Percentiles rank a stretch among this genome's conserved stretches.
Conservation (phyloP, 2,888 invertebrate species). For the Ethmia dodecea region DNA sequence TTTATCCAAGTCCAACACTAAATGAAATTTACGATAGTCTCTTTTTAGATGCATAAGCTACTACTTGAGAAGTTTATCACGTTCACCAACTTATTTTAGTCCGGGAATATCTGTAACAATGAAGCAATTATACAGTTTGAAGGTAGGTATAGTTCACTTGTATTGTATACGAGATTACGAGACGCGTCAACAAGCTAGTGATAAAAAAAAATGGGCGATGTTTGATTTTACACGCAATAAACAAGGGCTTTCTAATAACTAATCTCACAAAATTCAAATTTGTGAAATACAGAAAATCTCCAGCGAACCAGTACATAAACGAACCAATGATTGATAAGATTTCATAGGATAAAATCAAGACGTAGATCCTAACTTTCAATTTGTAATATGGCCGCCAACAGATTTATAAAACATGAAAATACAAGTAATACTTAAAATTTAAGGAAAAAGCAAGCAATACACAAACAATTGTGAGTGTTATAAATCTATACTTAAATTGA, state of each 20-base stretch:
- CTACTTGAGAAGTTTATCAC: constrained; percentile 69
- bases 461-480: no score
- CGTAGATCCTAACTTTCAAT: constrained; percentile 41
- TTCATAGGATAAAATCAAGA: constrained; percentile 44
- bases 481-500: neutral
- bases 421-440: no score
- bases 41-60: constrained; percentile 69
- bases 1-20: constrained; percentile 68
- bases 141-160: neutral
- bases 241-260: no score
- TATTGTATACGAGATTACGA: constrained; percentile 28
- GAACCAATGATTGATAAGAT: constrained; percentile 44
- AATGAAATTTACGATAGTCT: constrained; percentile 71
- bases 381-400: constrained; percentile 65
- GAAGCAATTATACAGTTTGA: constrained; percentile 18
- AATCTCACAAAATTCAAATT: no score
- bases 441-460: no score
- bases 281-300: no score
- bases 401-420: no score
- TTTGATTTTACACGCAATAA: no score
- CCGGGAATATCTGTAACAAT: constrained; percentile 66
- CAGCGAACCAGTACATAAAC: constrained; percentile 16
- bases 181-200: constrained; percentile 68
- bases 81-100: constrained; percentile 69
- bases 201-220: constrained; percentile 17